Evolutionary conservation across 2,113 vertebrate species (phyloP), one percentile per base, ranked within the genome.

Genomic region (Thinocorus orbignyianus): DNA sequence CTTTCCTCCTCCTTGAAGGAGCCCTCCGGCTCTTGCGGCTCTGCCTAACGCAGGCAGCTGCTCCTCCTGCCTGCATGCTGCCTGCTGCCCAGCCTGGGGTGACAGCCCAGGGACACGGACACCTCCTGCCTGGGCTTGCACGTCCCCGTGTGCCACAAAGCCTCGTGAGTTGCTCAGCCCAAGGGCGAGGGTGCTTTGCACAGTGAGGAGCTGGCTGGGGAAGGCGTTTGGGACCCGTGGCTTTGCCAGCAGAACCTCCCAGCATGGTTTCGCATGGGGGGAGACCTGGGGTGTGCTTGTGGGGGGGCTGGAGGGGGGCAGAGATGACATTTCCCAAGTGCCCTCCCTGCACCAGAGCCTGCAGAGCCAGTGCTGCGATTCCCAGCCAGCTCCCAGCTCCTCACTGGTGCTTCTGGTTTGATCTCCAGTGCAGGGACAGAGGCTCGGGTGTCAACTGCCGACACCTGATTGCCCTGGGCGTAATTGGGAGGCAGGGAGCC

Each of bases 361-460:
- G 42, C 61, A 8, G 7, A 18, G 14, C 26, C 2, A 0, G 33
- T 62, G 17, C 13, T 0, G 2, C 1, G 2, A 24, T 65, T 9
- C 6, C 35, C 58, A 61, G 35, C 15, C 5, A n/a, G 55, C 64
- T 31, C 71, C 74, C 76, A 25, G 70, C 65, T 37, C 69, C 62
- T 60, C 44, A 4, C 49, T 46, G 1, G 58, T 0, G 6, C 69
- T 66, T 35, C 70, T 2, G 18, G 11, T 15, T 33, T 8, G 39
- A 25, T 31, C 81, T 41, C 26, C 19, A 2, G 15, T 3, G 33
- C 51, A 2, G 4, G 18, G 70, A 3, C 33, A 31, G 70, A 39
- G 62, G 24, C 41, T 51, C 55, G 4, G 82, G 13, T 37, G 22
- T 7, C 8, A 28, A 41, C 60, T 26, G 68, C 58, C 31, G 26